Percentiles rank a stretch among this genome's conserved stretches.
Conservation (phyloP, 2,113 vertebrate genomes). For the Clarias batrachus region DNA sequence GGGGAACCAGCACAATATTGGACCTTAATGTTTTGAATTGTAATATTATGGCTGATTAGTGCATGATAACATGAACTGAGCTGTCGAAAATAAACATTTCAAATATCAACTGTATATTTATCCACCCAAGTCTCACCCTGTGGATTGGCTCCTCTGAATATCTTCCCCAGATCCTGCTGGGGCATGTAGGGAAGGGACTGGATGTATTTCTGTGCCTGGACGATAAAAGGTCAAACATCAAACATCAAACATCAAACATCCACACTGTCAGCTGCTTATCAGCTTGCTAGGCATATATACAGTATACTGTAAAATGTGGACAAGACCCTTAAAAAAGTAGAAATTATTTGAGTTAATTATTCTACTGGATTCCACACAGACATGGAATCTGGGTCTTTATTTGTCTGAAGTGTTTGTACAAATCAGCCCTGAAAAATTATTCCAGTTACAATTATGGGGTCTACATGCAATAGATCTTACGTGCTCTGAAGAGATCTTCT, state of each 20-base stretch:
- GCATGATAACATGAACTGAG: background rate
- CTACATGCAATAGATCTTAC: constrained; percentile 68
- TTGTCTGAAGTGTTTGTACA: background rate
- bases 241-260: background rate
- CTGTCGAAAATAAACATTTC: background rate
- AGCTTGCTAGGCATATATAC: background rate
- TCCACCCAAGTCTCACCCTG: constrained; percentile 75
- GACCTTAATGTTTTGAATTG: too few species aligned
- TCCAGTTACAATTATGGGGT: background rate
- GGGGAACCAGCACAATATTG: too few species aligned
- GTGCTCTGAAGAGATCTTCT: constrained; percentile 96
- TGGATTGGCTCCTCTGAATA: constrained; percentile 92
- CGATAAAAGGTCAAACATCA: constrained; percentile 38
- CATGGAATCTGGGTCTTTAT: background rate
- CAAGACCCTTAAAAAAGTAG: background rate
- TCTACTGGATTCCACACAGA: background rate
- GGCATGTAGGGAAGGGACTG: constrained; percentile 97
- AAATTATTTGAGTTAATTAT: background rate
- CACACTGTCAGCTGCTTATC: background rate
- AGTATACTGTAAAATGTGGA: background rate
- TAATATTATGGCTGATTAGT: too few species aligned
- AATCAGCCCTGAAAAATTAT: background rate
- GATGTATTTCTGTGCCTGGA: constrained; percentile 94
- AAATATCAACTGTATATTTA: background rate
- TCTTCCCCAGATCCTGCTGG: constrained; percentile 89